Conservation (phyloP, 2,113 vertebrate genomes). For the Panurus biarmicus region DNA sequence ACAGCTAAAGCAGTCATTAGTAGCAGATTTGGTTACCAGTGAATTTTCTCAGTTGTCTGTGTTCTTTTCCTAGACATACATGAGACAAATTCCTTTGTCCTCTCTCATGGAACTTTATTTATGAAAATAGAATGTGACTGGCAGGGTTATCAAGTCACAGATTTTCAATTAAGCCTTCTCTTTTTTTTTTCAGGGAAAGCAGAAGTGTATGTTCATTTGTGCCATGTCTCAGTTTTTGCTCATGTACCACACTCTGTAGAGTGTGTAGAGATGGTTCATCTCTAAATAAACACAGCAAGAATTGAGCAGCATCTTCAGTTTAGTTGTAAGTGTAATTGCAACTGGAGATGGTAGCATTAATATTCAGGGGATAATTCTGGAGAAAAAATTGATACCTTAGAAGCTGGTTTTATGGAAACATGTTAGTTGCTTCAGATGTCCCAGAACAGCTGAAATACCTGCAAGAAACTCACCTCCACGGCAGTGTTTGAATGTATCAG, state of each 20-base stretch:
- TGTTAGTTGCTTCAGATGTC: not conserved
- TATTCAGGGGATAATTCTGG: not conserved
- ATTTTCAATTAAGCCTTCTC: not conserved
- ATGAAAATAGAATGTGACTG: not conserved
- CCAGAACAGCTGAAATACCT: not conserved
- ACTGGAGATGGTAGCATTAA: not conserved
- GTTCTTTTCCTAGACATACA: not conserved
- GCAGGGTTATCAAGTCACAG: not conserved
- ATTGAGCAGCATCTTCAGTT: not conserved
- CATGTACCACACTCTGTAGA: not conserved
- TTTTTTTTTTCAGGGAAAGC: not conserved
- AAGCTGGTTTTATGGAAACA: not conserved
- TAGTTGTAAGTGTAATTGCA: not conserved
- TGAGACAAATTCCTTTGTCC: not conserved
- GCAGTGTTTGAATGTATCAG: not conserved
- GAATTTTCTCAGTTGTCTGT: not conserved
- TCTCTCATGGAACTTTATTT: not conserved
- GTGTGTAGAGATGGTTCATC: too few species aligned
- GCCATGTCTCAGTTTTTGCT: not conserved
- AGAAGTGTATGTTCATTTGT: not conserved
- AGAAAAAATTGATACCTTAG: not conserved
- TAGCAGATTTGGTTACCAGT: not conserved
- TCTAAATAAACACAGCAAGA: not conserved
- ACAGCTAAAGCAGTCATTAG: not conserved
- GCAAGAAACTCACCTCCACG: not conserved